phyloP scores from a whole-genome alignment of 2,113 vertebrate species.

The Entelurus aequoreus region DNA sequence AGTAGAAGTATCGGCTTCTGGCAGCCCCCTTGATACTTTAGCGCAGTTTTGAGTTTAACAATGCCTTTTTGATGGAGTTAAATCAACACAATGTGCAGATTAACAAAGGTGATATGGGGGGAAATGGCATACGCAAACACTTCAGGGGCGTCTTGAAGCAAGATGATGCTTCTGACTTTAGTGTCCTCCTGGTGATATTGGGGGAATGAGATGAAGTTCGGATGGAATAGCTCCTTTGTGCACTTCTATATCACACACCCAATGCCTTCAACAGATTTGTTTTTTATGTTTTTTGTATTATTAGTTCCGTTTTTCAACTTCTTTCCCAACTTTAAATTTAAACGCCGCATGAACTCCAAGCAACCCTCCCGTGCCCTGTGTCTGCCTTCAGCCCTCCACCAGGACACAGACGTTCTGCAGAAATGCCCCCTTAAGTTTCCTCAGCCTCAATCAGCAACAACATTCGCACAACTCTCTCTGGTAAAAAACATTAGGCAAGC shows the following conservation, averaged over 20 bases:
- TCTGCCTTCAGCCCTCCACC: slow-evolving; percentile 16
- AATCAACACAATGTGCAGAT: not conserved
- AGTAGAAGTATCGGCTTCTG: not conserved
- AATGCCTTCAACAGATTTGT: not conserved
- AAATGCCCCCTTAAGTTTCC: slow-evolving; percentile 14
- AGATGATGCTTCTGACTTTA: slow-evolving; percentile 6
- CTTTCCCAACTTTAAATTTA: slow-evolving; percentile 26
- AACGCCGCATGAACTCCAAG: slow-evolving; percentile 16
- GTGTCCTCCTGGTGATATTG: slow-evolving; percentile 24
- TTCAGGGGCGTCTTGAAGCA: not conserved
- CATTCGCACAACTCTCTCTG: slow-evolving; percentile 36
- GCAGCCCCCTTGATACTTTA: not conserved
- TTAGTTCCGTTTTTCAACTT: slow-evolving; percentile 11
- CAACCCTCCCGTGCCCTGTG: slow-evolving; percentile 21
- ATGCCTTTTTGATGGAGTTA: not conserved
- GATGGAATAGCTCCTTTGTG: slow-evolving; percentile 26
- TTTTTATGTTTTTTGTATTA: slow-evolving; percentile 1
- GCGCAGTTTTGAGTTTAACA: not conserved
- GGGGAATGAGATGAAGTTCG: slow-evolving; percentile 51
- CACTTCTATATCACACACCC: not conserved
- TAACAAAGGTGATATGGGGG: not conserved
- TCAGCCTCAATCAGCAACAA: slow-evolving; percentile 17
- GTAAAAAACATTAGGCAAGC: slow-evolving; percentile 46
- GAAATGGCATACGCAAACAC: not conserved
- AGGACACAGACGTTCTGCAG: slow-evolving; percentile 15